Evolutionary conservation across 2,888 invertebrate genomes (phyloP).

Genomic region (Plutella xylostella): DNA sequence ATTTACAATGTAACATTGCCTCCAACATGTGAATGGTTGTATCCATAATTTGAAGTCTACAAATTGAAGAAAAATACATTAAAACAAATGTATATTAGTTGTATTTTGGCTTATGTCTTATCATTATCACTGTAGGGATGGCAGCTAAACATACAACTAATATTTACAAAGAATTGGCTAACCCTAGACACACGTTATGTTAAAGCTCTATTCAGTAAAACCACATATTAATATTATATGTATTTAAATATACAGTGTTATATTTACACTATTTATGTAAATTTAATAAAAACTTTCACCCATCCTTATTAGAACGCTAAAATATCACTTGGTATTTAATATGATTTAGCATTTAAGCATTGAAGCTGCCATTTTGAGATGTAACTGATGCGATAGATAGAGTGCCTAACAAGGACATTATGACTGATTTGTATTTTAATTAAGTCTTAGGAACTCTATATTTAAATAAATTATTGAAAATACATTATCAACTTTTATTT

Average conservation of each 20-base stretch:
- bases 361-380: not conserved
- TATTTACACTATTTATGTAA: constrained; percentile 26
- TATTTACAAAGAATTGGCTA: constrained; percentile 18
- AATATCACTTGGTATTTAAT: not conserved
- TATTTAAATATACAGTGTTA: constrained; percentile 27
- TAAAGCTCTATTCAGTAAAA: constrained; percentile 18
- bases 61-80: not conserved
- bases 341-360: constrained; percentile 3
- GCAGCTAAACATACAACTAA: constrained; percentile 37
- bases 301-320: not conserved
- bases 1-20: not conserved
- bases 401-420: not conserved
- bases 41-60: not conserved
- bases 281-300: not conserved
- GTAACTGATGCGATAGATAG: not conserved
- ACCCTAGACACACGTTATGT: constrained; percentile 2
- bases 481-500: not conserved
- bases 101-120: not conserved
- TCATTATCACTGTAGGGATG: constrained; percentile 24
- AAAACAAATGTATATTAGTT: not conserved
- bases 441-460: constrained; percentile 36
- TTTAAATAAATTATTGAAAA: constrained; percentile 44
- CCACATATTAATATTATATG: constrained; percentile 24
- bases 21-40: not conserved
- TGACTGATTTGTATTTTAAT: constrained; percentile 3